Percentiles rank a stretch among this genome's conserved stretches.
Evolutionary conservation across 35 echinoderm and acorn worm species (phyloP).

Genomic region (Hemicentrotus pulcherrimus): DNA sequence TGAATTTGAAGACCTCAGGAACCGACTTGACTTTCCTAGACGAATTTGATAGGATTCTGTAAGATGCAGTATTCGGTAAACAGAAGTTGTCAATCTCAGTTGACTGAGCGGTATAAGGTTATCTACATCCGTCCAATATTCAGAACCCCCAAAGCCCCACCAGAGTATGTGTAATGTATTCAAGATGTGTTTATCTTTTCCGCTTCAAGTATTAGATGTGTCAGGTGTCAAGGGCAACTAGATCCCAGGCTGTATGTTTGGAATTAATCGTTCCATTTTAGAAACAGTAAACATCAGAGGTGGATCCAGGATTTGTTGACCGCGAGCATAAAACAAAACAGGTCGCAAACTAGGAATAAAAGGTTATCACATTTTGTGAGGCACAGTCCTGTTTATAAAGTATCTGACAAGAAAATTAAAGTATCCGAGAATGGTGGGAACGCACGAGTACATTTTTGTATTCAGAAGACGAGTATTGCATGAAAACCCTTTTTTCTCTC

Average conservation of each 20-base stretch:
- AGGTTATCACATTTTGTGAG: too few species aligned
- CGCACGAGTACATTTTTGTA: too few species aligned
- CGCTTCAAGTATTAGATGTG: background rate
- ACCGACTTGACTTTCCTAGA: background rate
- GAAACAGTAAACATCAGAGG: too few species aligned
- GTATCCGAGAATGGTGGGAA: too few species aligned
- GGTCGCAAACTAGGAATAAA: too few species aligned
- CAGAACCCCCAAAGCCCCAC: background rate
- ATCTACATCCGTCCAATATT: background rate
- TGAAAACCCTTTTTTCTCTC: too few species aligned
- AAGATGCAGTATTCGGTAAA: background rate
- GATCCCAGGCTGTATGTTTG: background rate
- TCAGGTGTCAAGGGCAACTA: background rate
- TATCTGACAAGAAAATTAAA: too few species aligned
- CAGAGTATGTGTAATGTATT: background rate
- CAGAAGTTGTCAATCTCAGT: constrained; percentile 1
- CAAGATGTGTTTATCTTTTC: background rate
- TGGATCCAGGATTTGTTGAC: too few species aligned
- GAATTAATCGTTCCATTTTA: background rate
- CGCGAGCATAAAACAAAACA: too few species aligned
- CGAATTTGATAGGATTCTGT: background rate
- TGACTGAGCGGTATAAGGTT: background rate
- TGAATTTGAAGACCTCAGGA: background rate
- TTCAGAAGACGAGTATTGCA: too few species aligned
- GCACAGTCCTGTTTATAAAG: too few species aligned